Base-by-base conservation (phyloP, 2,888 invertebrate genomes). In the Horisme vitalbata region DNA sequence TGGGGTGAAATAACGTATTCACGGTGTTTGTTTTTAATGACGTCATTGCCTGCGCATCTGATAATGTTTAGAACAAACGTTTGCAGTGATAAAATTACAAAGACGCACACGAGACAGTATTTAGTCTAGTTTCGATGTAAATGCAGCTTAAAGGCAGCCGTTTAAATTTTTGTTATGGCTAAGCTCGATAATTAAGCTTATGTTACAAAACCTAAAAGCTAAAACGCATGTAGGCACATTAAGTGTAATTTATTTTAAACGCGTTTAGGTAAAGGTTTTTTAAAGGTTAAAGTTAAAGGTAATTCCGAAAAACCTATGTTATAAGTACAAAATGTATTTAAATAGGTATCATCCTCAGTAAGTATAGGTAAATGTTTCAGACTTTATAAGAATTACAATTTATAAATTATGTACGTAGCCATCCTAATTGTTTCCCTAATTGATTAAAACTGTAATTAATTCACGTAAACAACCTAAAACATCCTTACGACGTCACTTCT, bases 61-160 rank as follows among this genome's bases (percentile, higher is more conserved):
- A 59, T 43, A 48, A 41, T 45, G 43, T 38, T 23, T 55, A n/a
- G 51, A 48, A 56, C 64, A 71, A 75, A 76, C 56, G 68, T 65
- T 68, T 65, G 63, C 67, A 63, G 63, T 65, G 61, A 63, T 65
- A 62, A 53, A 55, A n/a, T n/a, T n/a, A n/a, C n/a, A n/a, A n/a
- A n/a, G n/a, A n/a, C n/a, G n/a, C n/a, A n/a, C n/a, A n/a, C n/a
- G n/a, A n/a, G n/a, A n/a, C n/a, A n/a, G n/a, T n/a, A n/a, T n/a
- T n/a, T n/a, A n/a, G n/a, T n/a, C 3, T 15, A 5, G n/a, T 23
- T 23, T 23, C n/a, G 3, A n/a, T 8, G 8, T 23, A n/a, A 23
- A 23, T n/a, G n/a, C n/a, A n/a, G 8, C 57, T 55, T 45, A 59
- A 37, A 48, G 20, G 38, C 13, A 28, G 26, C 45, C 18, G 23